Evolutionary conservation across 2,113 vertebrate genomes (phyloP), one percentile per base, ranked within the genome.

Genomic region (Panthera tigris): DNA sequence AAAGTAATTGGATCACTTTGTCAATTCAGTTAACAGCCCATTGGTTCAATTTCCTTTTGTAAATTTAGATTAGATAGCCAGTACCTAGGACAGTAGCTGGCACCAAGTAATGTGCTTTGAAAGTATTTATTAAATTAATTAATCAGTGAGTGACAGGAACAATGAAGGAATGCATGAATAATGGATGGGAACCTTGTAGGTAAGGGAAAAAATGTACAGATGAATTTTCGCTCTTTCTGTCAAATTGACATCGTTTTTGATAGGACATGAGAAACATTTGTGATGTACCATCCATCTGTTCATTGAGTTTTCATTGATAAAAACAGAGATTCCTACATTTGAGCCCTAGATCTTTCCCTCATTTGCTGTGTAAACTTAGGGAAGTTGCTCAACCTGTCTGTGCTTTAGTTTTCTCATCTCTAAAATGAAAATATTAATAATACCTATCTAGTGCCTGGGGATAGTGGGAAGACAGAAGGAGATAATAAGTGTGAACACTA

Each of bases 71-170:
- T 79, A 23, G 63, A 90, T 55, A 86, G 36, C 21, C 57, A 82
- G 78, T 81, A 36, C 69, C 79, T 55, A 71, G 25, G 31, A 39
- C 9, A 13, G 33, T 27, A 12, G 9, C 88, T 71, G 41, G 48
- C 23, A 74, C 33, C 93, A 96, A 50, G 68, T 66, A 68, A 71
- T 31, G 7, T 50, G 9, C 78, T 89, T 95, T 33, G 39, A 48
- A 94, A 84, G 79, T 91, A 93, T 89, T 81, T 96, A 73, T 91
- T 95, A 96, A 83, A 55, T 66, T 55, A 97, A 80, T 89, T 91
- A 94, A 55, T 94, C 87, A 91, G 5, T n/a, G 52, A 95, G 6
- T 61, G 41, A 87, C 14, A 27, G 41, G 55, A 94, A 69, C 66
- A 63, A 41, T 5, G 39, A 92, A 4, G 33, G 45, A 93, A 87